Percentiles rank a stretch among this genome's conserved stretches.
Conservation (phyloP, 2,797 vertebrate species). For the Clamator glandarius region DNA sequence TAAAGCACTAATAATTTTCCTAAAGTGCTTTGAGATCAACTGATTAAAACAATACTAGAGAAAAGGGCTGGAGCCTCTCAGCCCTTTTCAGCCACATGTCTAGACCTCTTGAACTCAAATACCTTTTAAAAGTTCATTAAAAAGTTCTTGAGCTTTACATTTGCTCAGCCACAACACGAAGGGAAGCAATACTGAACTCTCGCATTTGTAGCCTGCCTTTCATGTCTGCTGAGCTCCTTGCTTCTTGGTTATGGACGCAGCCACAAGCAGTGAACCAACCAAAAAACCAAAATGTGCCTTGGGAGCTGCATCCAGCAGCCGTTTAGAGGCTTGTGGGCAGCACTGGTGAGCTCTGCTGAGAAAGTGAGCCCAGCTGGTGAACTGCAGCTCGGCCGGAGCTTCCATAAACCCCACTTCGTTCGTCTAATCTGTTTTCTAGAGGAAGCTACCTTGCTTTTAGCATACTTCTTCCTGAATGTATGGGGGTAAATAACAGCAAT, state of each 20-base stretch:
- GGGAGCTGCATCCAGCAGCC: not conserved
- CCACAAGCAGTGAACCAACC: not conserved
- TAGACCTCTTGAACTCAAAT: not conserved
- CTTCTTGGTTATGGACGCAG: not conserved
- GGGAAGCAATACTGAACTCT: not conserved
- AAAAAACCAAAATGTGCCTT: not conserved
- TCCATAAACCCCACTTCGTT: not conserved
- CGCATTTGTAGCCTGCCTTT: not conserved
- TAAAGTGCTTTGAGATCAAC: not conserved
- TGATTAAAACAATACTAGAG: not conserved
- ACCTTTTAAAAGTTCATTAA: not conserved
- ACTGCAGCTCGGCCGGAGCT: not conserved
- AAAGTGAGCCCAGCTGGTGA: not conserved
- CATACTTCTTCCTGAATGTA: not conserved
- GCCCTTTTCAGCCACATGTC: not conserved
- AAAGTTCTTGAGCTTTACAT: not conserved
- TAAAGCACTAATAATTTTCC: not conserved
- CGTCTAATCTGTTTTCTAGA: not conserved
- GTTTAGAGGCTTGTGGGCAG: not conserved
- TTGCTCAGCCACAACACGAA: not conserved
- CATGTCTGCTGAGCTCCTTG: not conserved
- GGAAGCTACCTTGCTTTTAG: not conserved
- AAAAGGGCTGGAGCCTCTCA: not conserved
- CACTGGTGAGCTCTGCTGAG: fast-evolving
- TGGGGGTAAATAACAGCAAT: not conserved